Base-by-base conservation (phyloP, 2,888 invertebrate species). In the Macropis europaea region DNA sequence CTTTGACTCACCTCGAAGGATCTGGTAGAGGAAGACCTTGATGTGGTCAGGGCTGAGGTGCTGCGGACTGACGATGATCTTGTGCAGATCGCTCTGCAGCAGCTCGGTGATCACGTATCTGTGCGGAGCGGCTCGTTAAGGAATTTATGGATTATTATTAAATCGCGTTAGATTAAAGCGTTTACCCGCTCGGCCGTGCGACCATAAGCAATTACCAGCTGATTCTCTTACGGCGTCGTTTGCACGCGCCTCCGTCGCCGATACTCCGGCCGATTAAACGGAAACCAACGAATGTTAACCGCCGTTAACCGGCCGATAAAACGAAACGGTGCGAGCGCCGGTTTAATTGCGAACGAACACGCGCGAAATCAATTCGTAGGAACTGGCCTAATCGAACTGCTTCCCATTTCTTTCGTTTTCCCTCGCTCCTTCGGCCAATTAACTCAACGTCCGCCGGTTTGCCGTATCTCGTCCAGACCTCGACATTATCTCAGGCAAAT, bases 11-110 rank as follows among this genome's bases (percentile, higher is more conserved):
- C 99, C 99, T 93, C 99, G 94, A 88, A 99, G 94, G 91, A 99
- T 99, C 93, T 99, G 99, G 92, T 99, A 99, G 88, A 99, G 96
- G 94, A 99, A 99, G 92, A 99, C 99, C 95, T 99, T 99, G 92
- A 99, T 98, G 94, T 99, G 99, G 93, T 99, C 99, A 82, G 98
- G 95, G 87, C 99, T 98, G 84, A 99, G 95, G 88, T 98, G 98
- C 91, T 99, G 99, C 82, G 99, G 98, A 85, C 99, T 99, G 87
- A 99, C 99, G 91, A 99, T 99, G 91, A 99, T 99, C 94, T 99
- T 99, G 93, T 99, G 99, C 87, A 99, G 94, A 94, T 99, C 99
- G 91, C 98, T 99, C 92, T 99, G 99, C 91, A 99, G 96, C 87
- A 99, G 94, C 92, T 99, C 99, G 82, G 99, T 99, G 91, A 99